Evolutionary conservation across 2,888 invertebrate species (phyloP), one percentile per base, ranked within the genome.

Genomic region (Orthosia gothica): DNA sequence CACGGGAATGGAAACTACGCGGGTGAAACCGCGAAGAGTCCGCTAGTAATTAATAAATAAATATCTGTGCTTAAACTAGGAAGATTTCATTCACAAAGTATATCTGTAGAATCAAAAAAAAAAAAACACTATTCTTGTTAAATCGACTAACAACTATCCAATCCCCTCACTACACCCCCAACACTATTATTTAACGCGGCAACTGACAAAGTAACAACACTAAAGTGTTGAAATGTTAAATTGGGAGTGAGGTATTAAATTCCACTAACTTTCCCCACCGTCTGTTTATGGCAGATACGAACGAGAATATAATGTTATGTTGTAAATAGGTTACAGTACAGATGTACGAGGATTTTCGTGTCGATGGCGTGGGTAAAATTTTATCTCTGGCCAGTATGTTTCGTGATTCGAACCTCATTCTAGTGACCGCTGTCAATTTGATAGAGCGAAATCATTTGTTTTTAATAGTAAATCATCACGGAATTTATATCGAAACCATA

Each of bases 161-260:
- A 26, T 58, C 15, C 50, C 54, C 87, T 70, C 74, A 71, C 49
- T 91, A 87, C 77, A 63, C 15, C 79, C 23, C 64, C 59, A 70
- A 52, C 88, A 20, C 81, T 84, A 77, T 66, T 82, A 71, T 83
- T 92, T 92, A 89, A 91, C 87, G 90, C 87, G 77, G 70, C 76
- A 83, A 87, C 89, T 87, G 91, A 91, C 93, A 92, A 91, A 89
- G 91, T 92, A 91, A 91, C 90, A 91, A 89, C 90, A 89, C 82
- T 85, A 87, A 88, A 88, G 90, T 88, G 90, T 88, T 83, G 89
- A 90, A 91, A 90, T 89, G 91, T 89, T 89, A 89, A 89, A 90
- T 90, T 89, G 90, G 87, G 86, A 91, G 88, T 81, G 85, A 81
- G 85, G 85, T 87, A 90, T 91, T 90, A 91, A 92, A 91, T 86